These are phyloP conservation scores for Pseudopleuronectes americanus DNA, from an alignment of 2,797 vertebrate species.

Conservation along the genomic window DNA sequence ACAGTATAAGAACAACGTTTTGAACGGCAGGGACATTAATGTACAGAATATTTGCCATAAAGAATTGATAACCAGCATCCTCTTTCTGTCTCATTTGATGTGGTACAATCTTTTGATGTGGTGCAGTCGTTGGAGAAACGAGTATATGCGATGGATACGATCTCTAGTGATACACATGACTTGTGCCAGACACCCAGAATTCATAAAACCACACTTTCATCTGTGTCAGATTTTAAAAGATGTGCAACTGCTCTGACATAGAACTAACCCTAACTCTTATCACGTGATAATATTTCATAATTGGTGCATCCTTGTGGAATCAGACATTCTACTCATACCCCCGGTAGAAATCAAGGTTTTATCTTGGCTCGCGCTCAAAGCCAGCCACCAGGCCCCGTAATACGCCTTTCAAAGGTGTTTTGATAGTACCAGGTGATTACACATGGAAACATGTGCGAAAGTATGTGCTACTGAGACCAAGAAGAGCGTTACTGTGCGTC, in stretches of 20 bases:
- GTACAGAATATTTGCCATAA: slow-evolving; percentile 2
- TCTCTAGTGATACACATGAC: slow-evolving; percentile 16
- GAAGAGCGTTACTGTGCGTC: slow-evolving; percentile 12
- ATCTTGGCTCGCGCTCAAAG: slow-evolving; percentile 44
- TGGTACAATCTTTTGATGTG: background rate
- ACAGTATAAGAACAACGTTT: slow-evolving; percentile 5
- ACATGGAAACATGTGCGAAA: slow-evolving; percentile 53
- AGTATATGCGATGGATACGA: slow-evolving; percentile 2
- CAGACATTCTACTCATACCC: slow-evolving; percentile 42
- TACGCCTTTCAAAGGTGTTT: slow-evolving; percentile 61
- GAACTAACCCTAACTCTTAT: slow-evolving; percentile 13
- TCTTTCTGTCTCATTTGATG: slow-evolving; percentile 15
- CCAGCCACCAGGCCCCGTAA: slow-evolving; percentile 46
- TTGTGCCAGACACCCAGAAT: slow-evolving; percentile 12
- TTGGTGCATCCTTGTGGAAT: slow-evolving; percentile 37
- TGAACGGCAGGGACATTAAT: background rate
- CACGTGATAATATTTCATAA: slow-evolving; percentile 49
- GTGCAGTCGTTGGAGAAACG: background rate
- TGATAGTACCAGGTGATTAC: slow-evolving; percentile 64
- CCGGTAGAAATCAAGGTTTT: slow-evolving; percentile 37
- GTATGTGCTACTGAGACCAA: slow-evolving; percentile 51
- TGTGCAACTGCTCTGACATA: slow-evolving; percentile 43
- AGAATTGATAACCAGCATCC: background rate
- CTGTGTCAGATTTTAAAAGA: slow-evolving; percentile 35
- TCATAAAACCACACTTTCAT: slow-evolving; percentile 41